Base-by-base conservation (phyloP, 2,113 vertebrate genomes). In the Vimba vimba region DNA sequence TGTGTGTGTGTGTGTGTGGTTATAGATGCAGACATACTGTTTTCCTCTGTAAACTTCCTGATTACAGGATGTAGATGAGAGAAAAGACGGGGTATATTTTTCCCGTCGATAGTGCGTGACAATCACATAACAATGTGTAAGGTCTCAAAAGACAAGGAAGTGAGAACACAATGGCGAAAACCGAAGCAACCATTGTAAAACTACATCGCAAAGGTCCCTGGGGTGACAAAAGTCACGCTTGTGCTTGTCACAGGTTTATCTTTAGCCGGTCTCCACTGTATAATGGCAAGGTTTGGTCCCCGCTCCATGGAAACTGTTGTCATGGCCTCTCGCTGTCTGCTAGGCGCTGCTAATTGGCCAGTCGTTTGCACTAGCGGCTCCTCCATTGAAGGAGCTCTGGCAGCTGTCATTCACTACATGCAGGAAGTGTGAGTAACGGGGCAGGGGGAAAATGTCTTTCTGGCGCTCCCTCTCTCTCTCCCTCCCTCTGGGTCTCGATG, bases 221-320 rank as follows among this genome's bases (percentile, higher is more conserved):
- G 62, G 79, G 79, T 3, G 43, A 68, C 60, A 82, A 45, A 11
- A 82, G 79, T 45, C 45, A 6, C 62, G 45, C 62, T 68, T 52
- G 71, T 71, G 71, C 50, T 27, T 73, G 36, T 84, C 52, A 12
- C 64, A 86, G 57, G 69, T 86, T 89, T 90, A 89, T 91, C 90
- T 92, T 91, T 88, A 85, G 85, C 87, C 85, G 74, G 73, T 73
- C 73, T 86, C 68, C 19, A 1, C 17, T 69, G 62, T 84, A 68
- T 73, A 5, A 39, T 89, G 87, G 88, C 77, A 80, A 84, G 87
- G 87, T 88, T 82, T 52, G 87, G 89, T 73, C 17, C n/a, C 85
- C 77, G 89, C 87, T 84, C 92, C 87, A 91, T 93, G 82, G 93
- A 91, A 93, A 92, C 92, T 17, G 90, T 93, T 79, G 76, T 89